These are phyloP conservation scores for Aptenodytes forsteri DNA, from an alignment of 2,113 vertebrate species.

Conservation along the genomic window DNA sequence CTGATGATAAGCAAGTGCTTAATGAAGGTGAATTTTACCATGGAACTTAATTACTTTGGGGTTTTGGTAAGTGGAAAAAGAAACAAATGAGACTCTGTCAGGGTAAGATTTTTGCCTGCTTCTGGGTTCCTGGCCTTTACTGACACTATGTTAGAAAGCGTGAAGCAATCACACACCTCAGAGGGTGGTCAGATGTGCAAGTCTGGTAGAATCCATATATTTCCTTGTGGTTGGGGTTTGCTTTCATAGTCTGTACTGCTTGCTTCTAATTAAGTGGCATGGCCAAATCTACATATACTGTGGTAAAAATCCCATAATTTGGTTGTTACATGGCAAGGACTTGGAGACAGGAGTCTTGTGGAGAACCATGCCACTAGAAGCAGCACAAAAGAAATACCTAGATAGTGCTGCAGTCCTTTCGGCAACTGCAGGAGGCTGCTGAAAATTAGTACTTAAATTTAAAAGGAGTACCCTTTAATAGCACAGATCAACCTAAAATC, in stretches of 20 bases:
- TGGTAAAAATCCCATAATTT: not conserved
- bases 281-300: not conserved
- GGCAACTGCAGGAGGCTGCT: not conserved
- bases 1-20: not conserved
- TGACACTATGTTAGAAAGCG: not conserved
- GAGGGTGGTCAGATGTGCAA: not conserved
- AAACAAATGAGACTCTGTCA: not conserved
- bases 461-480: not conserved
- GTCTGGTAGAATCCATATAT: not conserved
- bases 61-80: not conserved
- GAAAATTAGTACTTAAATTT: not conserved
- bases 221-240: not conserved
- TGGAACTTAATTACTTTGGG: not conserved
- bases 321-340: not conserved
- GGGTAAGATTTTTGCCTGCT: not conserved
- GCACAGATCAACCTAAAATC: not conserved
- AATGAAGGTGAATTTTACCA: not conserved
- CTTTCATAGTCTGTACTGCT: not conserved
- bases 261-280: not conserved
- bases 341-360: not conserved
- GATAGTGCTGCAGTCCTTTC: not conserved
- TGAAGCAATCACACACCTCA: not conserved
- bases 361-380: not conserved
- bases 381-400: not conserved
- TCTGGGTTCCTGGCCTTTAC: not conserved